Conservation (phyloP, 1,140 invertebrate genomes). For the Platyscapa corneri region DNA sequence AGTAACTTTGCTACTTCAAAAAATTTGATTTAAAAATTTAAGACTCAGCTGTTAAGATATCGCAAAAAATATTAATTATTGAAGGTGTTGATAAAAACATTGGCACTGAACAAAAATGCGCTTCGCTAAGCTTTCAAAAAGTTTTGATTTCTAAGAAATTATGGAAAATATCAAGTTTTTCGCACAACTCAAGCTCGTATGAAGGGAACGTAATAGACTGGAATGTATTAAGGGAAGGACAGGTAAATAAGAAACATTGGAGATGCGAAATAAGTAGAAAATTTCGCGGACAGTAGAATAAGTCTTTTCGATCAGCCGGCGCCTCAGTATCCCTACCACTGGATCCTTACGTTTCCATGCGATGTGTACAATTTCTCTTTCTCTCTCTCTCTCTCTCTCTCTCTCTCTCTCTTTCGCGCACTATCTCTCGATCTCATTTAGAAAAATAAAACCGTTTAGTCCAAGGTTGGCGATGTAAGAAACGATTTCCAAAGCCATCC, state of each 20-base stretch:
- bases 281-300: slow-evolving; percentile 10
- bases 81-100: no score
- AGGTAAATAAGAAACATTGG: no score
- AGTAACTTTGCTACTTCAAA: no score
- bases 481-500: neutral
- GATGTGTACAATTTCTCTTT: neutral
- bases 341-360: neutral
- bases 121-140: neutral
- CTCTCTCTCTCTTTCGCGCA: no score
- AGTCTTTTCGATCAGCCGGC: slow-evolving; percentile 30
- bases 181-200: no score
- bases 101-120: no score
- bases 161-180: neutral
- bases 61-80: no score
- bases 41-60: no score
- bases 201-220: no score
- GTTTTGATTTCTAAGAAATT: neutral
- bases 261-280: no score
- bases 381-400: neutral
- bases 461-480: neutral
- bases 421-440: neutral
- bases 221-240: no score
- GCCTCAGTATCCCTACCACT: neutral
- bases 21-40: no score
- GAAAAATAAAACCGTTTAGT: neutral